Percentiles rank a stretch among this genome's conserved stretches.
These are phyloP conservation scores for Coccyzus lansbergi DNA, from an alignment of 2,797 vertebrate genomes.

Conservation along the genomic window DNA sequence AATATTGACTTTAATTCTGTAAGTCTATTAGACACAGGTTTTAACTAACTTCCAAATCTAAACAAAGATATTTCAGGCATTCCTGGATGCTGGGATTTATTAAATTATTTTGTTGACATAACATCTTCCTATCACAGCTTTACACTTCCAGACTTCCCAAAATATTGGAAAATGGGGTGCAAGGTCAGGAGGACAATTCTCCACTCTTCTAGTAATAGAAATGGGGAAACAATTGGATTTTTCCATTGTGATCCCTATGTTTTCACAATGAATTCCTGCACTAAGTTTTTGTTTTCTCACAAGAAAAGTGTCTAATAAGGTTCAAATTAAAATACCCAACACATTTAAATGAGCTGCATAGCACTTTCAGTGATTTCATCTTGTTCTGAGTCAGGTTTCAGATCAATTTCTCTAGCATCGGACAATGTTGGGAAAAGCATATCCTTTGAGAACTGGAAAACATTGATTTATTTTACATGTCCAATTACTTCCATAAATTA, in stretches of 20 bases:
- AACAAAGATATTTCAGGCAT: constrained; percentile 33
- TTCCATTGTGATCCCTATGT: not conserved
- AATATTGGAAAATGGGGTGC: not conserved
- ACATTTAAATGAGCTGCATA: not conserved
- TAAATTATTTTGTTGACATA: constrained; percentile 31
- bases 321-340: not conserved
- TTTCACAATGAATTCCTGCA: not conserved
- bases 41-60: constrained; percentile 43
- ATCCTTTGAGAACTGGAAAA: constrained; percentile 17
- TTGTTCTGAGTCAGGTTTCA: not conserved
- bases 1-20: constrained; percentile 7
- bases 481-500: constrained; percentile 26
- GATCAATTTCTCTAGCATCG: not conserved
- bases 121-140: constrained; percentile 44
- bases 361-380: not conserved
- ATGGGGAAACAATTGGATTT: not conserved
- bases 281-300: not conserved
- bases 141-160: not conserved
- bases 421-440: not conserved
- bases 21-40: not conserved
- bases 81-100: not conserved
- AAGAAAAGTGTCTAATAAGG: not conserved
- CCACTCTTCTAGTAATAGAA: not conserved
- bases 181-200: not conserved
- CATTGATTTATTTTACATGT: constrained; percentile 13